Evolutionary conservation across 2,888 invertebrate genomes (phyloP).

Genomic region (Anticlea derivata): DNA sequence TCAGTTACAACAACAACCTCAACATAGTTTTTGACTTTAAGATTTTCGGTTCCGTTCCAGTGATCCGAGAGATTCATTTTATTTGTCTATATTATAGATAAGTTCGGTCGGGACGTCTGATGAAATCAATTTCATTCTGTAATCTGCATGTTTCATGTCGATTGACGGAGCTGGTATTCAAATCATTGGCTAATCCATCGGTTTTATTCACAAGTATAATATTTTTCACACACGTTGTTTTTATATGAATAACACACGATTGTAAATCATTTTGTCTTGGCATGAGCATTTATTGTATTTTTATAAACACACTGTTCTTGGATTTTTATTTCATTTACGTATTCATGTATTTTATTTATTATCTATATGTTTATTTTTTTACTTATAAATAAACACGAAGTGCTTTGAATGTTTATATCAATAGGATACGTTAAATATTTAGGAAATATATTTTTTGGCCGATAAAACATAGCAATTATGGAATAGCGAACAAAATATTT

Average conservation of each 20-base stretch:
- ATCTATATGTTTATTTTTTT: conserved; percentile 40
- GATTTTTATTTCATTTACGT: conserved; percentile 36
- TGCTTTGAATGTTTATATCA: conserved; percentile 28
- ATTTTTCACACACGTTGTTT: conserved; percentile 44
- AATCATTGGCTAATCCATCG: conserved; percentile 56
- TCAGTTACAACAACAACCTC: too few relatives aligned
- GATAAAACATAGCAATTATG: background rate
- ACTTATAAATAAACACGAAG: conserved; percentile 34
- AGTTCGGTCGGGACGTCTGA: conserved; percentile 27
- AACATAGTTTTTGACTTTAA: too few relatives aligned
- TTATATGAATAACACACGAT: conserved; percentile 48
- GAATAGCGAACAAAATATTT: background rate
- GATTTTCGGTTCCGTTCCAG: conserved; percentile 63
- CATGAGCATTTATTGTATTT: conserved; percentile 61
- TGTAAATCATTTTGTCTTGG: conserved; percentile 68
- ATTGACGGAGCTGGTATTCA: conserved; percentile 27
- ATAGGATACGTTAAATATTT: conserved; percentile 17
- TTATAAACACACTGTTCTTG: conserved; percentile 41
- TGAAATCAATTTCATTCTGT: conserved; percentile 38
- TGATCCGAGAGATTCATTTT: conserved; percentile 37
- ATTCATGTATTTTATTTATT: conserved; percentile 41
- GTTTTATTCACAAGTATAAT: conserved; percentile 53
- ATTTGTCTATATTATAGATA: conserved; percentile 30
- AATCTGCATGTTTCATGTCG: conserved; percentile 44
- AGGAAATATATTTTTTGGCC: background rate